Conservation (phyloP, 2,797 vertebrate species). For the Artibeus jamaicensis region DNA sequence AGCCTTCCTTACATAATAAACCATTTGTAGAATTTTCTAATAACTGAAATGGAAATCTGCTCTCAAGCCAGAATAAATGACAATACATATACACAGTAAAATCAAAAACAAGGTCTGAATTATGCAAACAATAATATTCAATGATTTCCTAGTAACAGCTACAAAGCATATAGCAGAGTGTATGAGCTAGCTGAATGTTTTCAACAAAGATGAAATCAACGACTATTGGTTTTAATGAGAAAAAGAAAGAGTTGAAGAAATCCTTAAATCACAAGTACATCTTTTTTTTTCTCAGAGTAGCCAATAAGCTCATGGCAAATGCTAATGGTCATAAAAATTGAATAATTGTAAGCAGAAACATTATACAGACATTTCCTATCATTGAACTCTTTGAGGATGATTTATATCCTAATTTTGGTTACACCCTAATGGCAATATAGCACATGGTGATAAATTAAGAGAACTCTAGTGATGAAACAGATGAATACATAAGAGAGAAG, state of each 20-base stretch:
- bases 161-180: conserved; percentile 58
- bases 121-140: not conserved
- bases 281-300: not conserved
- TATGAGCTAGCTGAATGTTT: conserved; percentile 48
- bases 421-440: not conserved
- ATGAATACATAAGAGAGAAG: not conserved
- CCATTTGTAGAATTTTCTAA: not conserved
- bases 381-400: not conserved
- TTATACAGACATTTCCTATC: not conserved
- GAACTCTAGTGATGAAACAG: not conserved
- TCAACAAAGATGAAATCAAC: conserved; percentile 55
- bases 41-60: not conserved
- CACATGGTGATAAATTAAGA: not conserved
- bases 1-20: not conserved
- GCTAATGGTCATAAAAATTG: not conserved
- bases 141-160: not conserved
- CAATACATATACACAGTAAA: not conserved
- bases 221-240: conserved; percentile 60
- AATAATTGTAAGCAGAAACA: not conserved
- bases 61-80: not conserved
- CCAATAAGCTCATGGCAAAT: not conserved
- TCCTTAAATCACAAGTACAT: not conserved
- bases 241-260: conserved; percentile 70
- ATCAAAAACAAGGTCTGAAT: not conserved
- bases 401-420: not conserved